Evolutionary conservation across 2,113 vertebrate genomes (phyloP).

Genomic region (Prietella phreatophila): DNA sequence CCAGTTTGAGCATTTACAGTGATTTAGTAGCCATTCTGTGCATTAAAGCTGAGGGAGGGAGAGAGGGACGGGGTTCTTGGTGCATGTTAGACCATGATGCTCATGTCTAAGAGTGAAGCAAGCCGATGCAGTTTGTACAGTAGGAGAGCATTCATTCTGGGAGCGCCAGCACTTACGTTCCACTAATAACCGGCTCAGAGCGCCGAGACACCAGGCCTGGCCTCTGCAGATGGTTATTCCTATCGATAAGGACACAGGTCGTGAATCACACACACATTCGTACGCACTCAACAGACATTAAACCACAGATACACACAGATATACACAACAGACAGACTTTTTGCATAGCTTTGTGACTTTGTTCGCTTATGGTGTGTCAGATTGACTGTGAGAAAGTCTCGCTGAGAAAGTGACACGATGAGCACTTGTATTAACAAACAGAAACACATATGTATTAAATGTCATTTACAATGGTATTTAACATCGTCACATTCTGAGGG

Average conservation of each 20-base stretch:
- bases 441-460: neutral
- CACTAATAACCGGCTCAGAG: constrained; percentile 62
- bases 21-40: constrained; percentile 45
- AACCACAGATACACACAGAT: neutral
- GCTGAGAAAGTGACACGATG: neutral
- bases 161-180: constrained; percentile 57
- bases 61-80: constrained; percentile 17
- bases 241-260: constrained; percentile 57
- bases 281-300: neutral
- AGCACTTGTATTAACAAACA: neutral
- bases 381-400: neutral
- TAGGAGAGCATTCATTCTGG: constrained; percentile 44
- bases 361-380: constrained; percentile 8
- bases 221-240: constrained; percentile 61
- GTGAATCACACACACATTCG: constrained; percentile 39
- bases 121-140: constrained; percentile 41
- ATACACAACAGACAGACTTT: constrained; percentile 22
- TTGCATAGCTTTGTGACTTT: constrained; percentile 28
- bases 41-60: constrained; percentile 42
- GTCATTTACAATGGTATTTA: neutral
- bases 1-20: neutral
- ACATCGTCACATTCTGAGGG: neutral
- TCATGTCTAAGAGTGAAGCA: constrained; percentile 46
- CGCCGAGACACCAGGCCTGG: constrained; percentile 59
- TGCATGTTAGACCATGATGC: constrained; percentile 48